These are phyloP conservation scores for Drosophila prolongata DNA, from an alignment of 2,888 invertebrate species.

Conservation along the genomic window DNA sequence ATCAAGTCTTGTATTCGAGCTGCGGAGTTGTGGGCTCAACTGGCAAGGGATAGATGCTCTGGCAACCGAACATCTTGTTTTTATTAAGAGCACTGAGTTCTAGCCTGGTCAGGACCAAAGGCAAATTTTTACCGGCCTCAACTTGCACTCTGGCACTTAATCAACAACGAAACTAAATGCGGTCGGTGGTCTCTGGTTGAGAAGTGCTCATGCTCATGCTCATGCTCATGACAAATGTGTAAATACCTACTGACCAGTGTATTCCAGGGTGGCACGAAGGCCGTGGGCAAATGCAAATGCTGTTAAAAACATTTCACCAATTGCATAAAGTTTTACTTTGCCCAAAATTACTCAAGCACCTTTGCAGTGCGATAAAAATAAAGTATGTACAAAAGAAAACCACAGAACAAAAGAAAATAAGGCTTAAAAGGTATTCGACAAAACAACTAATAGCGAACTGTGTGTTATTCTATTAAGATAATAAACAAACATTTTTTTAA, in stretches of 20 bases:
- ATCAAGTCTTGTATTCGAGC: constrained; percentile 28
- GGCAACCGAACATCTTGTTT: constrained; percentile 33
- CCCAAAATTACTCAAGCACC: constrained; percentile 44
- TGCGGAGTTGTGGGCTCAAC: constrained; percentile 8
- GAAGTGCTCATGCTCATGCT: constrained; percentile 31
- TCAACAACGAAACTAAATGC: constrained; percentile 54
- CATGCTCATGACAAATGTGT: constrained; percentile 47
- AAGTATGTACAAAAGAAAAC: too few species aligned
- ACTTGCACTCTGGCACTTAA: constrained; percentile 51
- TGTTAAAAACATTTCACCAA: constrained; percentile 57
- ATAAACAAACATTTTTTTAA: too few species aligned
- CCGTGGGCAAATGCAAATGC: constrained; percentile 55
- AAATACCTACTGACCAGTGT: constrained; percentile 34
- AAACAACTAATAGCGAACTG: too few species aligned
- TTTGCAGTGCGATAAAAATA: constrained; percentile 12
- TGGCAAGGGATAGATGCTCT: constrained; percentile 10
- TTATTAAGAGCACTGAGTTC: constrained; percentile 16
- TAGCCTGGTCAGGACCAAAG: constrained; percentile 26
- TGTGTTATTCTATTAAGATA: too few species aligned
- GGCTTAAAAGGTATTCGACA: too few species aligned
- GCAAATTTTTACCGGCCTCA: constrained; percentile 40
- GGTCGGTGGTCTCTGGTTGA: constrained; percentile 38
- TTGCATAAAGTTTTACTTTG: constrained; percentile 56
- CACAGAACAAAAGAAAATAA: too few species aligned
- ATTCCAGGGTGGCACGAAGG: constrained; percentile 28